Conservation (phyloP, 2,797 vertebrate genomes). For the Eupleurogrammus muticus region DNA sequence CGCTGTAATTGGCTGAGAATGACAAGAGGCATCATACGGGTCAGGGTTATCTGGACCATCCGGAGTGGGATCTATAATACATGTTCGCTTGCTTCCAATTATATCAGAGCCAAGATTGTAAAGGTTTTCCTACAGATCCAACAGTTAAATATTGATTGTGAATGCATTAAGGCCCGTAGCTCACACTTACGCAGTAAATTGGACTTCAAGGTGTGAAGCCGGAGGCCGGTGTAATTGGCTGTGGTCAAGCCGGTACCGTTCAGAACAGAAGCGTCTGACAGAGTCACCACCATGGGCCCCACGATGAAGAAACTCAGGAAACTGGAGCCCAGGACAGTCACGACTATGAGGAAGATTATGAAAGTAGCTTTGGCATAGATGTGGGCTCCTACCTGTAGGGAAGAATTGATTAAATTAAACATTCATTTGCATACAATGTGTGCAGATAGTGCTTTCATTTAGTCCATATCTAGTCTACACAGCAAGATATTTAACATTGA, state of each 20-base stretch:
- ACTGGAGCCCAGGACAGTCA: slow-evolving; percentile 76
- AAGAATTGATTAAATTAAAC: no score
- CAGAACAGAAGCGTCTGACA: slow-evolving; percentile 49
- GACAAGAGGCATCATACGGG: slow-evolving; percentile 1
- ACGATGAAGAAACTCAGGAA: slow-evolving; percentile 84
- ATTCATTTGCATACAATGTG: no score
- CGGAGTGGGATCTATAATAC: not conserved
- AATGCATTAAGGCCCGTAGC: no score
- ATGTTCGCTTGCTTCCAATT: not conserved
- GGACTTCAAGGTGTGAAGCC: slow-evolving; percentile 74
- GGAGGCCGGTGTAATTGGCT: slow-evolving; percentile 80
- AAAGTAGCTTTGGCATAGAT: slow-evolving; percentile 88
- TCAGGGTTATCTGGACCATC: not conserved
- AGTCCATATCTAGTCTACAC: not conserved
- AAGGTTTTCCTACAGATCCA: no score
- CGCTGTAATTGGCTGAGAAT: slow-evolving; percentile 79
- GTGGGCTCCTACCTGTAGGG: slow-evolving; percentile 81
- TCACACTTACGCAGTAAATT: slow-evolving; percentile 81
- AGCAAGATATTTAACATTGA: no score
- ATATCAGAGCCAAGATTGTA: not conserved
- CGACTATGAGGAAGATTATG: slow-evolving; percentile 84
- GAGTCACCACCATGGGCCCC: slow-evolving; percentile 67
- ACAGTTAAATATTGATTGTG: no score
- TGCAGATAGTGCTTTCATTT: no score
- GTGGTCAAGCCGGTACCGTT: slow-evolving; percentile 63